A percentile compares a stretch with the other conserved stretches of the same genome.
These are phyloP conservation scores for Puma concolor DNA, from an alignment of 2,113 vertebrate species.

Conservation along the genomic window DNA sequence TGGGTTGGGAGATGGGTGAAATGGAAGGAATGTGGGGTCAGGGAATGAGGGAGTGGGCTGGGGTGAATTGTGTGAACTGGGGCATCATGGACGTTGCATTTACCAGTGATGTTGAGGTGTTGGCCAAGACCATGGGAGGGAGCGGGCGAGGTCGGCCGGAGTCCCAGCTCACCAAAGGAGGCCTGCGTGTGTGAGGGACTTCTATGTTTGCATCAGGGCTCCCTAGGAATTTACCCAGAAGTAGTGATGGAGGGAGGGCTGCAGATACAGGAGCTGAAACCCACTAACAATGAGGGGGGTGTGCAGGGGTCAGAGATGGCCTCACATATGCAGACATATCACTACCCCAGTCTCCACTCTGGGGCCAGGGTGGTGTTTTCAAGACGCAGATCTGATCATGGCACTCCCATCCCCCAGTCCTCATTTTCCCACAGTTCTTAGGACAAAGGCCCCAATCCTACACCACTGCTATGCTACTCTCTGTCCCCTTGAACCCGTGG, in stretches of 20 bases:
- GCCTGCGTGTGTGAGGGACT: neutral
- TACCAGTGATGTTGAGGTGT: neutral
- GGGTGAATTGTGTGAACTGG: neutral
- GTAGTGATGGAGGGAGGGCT: neutral
- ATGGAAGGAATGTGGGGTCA: neutral
- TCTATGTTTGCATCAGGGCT: neutral
- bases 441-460: neutral
- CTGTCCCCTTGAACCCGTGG: accelerated
- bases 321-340: neutral
- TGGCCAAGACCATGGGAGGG: no score
- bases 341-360: neutral
- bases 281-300: neutral
- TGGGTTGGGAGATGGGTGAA: neutral
- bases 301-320: neutral
- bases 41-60: neutral
- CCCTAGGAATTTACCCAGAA: neutral
- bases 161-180: no score
- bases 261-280: neutral
- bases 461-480: neutral
- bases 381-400: neutral
- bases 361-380: neutral
- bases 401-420: neutral
- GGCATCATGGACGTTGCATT: no score
- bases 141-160: neutral
- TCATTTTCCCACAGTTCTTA: neutral